Evolutionary conservation across 2,797 vertebrate species (phyloP).

Genomic region (Threskiornis aethiopicus): DNA sequence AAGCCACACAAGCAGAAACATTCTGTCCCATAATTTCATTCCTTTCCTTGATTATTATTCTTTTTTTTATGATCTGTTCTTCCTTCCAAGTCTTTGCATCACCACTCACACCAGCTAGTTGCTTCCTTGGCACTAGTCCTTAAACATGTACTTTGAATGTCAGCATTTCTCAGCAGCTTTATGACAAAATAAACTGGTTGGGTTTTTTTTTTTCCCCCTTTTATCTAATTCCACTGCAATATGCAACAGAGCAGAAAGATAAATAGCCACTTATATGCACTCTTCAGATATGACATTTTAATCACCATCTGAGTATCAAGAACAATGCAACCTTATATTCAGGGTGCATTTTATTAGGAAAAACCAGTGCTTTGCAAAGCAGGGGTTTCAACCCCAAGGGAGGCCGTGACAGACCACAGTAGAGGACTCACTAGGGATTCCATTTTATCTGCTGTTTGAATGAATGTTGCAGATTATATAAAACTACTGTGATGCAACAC

Average conservation of each 20-base stretch:
- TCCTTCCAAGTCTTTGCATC: background rate
- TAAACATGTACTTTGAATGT: background rate
- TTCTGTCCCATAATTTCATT: background rate
- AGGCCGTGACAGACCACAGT: background rate
- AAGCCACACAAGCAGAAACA: background rate
- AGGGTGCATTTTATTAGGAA: background rate
- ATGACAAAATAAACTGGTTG: background rate
- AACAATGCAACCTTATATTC: background rate
- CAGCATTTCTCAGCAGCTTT: background rate
- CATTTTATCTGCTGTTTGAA: background rate
- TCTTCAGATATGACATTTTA: background rate
- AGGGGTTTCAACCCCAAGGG: rapidly evolving
- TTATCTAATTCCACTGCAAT: background rate
- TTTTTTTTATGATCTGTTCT: background rate
- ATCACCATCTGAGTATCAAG: background rate
- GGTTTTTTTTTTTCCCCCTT: rapidly evolving
- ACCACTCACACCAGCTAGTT: background rate
- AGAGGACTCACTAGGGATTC: background rate
- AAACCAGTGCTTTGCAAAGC: background rate
- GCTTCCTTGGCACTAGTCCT: background rate
- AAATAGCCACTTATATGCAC: background rate
- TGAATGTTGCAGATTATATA: background rate
- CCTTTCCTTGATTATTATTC: background rate
- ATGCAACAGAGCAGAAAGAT: background rate
- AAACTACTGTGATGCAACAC: background rate